Conservation (phyloP, 2,113 vertebrate species). For the Lophotis ruficrista region DNA sequence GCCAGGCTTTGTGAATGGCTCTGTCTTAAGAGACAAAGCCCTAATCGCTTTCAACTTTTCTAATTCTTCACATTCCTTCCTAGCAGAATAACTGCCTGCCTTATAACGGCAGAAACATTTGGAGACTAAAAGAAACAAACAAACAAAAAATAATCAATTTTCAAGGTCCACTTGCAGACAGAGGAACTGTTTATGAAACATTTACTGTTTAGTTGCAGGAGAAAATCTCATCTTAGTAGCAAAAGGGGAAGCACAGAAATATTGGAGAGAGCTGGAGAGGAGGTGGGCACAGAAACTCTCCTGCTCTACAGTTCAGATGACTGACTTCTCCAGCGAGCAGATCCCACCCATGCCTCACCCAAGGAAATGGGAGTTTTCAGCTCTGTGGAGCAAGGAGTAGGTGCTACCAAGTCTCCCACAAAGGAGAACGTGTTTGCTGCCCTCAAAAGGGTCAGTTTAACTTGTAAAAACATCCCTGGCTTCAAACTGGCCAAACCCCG, state of each 20-base stretch:
- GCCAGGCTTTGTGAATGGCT: constrained; percentile 24
- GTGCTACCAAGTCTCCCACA: not conserved
- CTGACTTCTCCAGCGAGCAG: not conserved
- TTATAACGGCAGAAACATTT: constrained; percentile 66
- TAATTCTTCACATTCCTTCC: constrained; percentile 58
- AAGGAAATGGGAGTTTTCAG: not conserved
- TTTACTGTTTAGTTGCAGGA: constrained; percentile 73
- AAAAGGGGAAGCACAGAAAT: constrained; percentile 63
- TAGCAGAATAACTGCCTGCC: constrained; percentile 40
- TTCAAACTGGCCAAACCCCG: not conserved
- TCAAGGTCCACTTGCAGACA: constrained; percentile 78
- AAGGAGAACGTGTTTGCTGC: not conserved
- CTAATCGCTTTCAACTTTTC: constrained; percentile 48
- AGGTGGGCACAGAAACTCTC: constrained; percentile 46
- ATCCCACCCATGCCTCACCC: not conserved
- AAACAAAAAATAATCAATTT: constrained; percentile 83
- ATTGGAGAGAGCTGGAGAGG: not conserved
- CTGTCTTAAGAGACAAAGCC: constrained; percentile 27
- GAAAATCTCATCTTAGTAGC: constrained; percentile 71
- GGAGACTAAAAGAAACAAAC: constrained; percentile 78
- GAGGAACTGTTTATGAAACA: constrained; percentile 77
- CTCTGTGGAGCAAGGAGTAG: not conserved
- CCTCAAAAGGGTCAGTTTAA: not conserved
- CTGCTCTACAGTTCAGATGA: constrained; percentile 41
- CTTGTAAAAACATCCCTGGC: not conserved